Base-by-base conservation (phyloP, 2,113 vertebrate genomes). In the Toxotes jaculatrix region DNA sequence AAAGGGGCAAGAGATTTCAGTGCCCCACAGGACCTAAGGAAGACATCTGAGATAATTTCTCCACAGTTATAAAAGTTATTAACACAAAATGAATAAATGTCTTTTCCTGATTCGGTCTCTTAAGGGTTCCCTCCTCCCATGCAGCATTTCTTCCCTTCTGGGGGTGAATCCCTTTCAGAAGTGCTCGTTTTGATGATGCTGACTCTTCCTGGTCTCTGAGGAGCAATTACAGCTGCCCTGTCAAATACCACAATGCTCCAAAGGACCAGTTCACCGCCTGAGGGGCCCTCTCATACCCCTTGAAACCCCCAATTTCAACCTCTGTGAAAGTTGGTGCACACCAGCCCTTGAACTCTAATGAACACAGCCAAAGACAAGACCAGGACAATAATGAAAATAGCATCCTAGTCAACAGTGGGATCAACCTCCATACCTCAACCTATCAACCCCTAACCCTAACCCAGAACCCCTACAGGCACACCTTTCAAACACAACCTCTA, bases 211-310 rank as follows among this genome's bases (percentile, higher is more conserved):
- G 74, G 87, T 93, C 93, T 92, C 94, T 23, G 59, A 67, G 92
- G 94, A 87, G 91, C 93, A 93, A 94, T 93, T 94, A 94, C 65
- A 83, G 89, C 78, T 87, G 83, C 85, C 87, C 88, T 93, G 91
- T 93, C 92, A 93, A 93, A 94, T 85, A 89, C 87, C 86, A 85
- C 85, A 84, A 78, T 2, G 74, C 88, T 91, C 88, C 79, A 87
- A 88, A 92, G 90, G 82, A 87, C 86, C 78, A 82, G 83, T 87
- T 89, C 83, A 82, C 62, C 6, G 83, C 89, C 89, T 74, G 77
- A 87, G 91, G 90, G 90, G 80, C 69, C 85, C 74, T 79, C 77
- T 84, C 60, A 80, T 80, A 85, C 84, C 84, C 85, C 71, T 80
- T 87, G 55, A 83, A 87, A 81, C 83, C 88, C 88, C 76, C 62